These are phyloP conservation scores for Dendrolimus punctatus DNA, from an alignment of 1,140 invertebrate species.

Conservation along the genomic window DNA sequence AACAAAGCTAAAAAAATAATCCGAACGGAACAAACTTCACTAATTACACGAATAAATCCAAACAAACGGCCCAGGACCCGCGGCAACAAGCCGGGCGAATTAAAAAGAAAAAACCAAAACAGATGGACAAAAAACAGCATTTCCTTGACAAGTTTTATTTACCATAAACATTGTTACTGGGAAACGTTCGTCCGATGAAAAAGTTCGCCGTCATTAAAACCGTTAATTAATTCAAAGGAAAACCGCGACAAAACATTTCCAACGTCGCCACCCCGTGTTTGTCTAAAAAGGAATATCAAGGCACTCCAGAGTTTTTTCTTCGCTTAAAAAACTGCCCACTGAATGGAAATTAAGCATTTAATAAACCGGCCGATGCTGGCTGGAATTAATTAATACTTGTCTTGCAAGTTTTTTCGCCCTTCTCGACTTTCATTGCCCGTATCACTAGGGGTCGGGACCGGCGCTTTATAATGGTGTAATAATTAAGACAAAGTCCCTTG, in stretches of 20 bases:
- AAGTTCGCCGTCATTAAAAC: constrained; percentile 63
- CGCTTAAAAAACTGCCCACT: constrained; percentile 34
- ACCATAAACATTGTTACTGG: constrained; percentile 64
- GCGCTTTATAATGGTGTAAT: constrained; percentile 56
- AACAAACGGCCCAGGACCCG: constrained; percentile 42
- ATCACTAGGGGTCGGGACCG: constrained; percentile 43
- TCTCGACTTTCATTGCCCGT: constrained; percentile 39
- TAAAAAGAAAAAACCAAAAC: constrained; percentile 51
- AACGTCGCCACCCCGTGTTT: constrained; percentile 30
- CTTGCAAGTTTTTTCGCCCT: constrained; percentile 53
- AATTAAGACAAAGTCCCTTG: constrained; percentile 64
- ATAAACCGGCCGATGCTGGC: constrained; percentile 46
- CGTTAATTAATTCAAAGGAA: constrained; percentile 69
- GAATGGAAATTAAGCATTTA: constrained; percentile 63
- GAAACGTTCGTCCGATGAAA: constrained; percentile 41
- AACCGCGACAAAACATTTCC: constrained; percentile 64
- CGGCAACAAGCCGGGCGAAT: constrained; percentile 40
- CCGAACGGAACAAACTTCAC: constrained; percentile 58
- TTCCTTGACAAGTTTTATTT: constrained; percentile 69
- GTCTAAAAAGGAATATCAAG: constrained; percentile 44
- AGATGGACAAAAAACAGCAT: constrained; percentile 56
- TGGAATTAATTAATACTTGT: constrained; percentile 66
- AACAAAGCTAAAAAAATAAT: constrained; percentile 51
- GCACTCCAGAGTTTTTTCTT: constrained; percentile 33
- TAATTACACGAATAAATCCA: constrained; percentile 67